These are phyloP conservation scores for Corella eumyota DNA, from an alignment of 23 tunicate species.

Conservation along the genomic window DNA sequence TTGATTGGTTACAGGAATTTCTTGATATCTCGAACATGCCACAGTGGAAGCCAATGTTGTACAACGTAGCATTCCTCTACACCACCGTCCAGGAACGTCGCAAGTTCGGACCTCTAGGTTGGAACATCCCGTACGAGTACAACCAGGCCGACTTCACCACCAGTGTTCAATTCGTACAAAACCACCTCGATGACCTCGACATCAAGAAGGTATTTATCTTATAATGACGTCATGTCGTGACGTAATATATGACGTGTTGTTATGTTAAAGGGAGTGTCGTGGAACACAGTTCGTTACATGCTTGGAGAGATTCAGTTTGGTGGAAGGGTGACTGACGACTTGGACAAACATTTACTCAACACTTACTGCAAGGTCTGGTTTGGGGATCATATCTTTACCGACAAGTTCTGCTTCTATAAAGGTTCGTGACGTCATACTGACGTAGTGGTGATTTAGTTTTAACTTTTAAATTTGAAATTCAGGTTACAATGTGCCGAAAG, in stretches of 20 bases:
- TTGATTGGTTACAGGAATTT: slow-evolving; percentile 70
- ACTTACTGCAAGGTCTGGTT: slow-evolving; percentile 71
- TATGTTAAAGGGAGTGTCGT: slow-evolving; percentile 62
- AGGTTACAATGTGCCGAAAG: slow-evolving; percentile 38
- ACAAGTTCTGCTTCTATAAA: slow-evolving; percentile 54
- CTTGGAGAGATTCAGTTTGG: slow-evolving; percentile 69
- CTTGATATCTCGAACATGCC: slow-evolving; percentile 57
- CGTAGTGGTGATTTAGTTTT: background rate
- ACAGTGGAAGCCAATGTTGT: slow-evolving; percentile 74
- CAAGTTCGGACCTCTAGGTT: slow-evolving; percentile 94
- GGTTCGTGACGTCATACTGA: background rate
- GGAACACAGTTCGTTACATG: slow-evolving; percentile 73
- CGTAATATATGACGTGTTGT: background rate
- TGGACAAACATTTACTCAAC: slow-evolving; percentile 51
- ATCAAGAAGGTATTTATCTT: slow-evolving; percentile 43
- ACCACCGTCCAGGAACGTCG: slow-evolving; percentile 62
- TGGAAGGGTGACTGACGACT: slow-evolving; percentile 70
- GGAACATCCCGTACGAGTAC: slow-evolving; percentile 84
- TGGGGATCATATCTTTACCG: slow-evolving; percentile 47
- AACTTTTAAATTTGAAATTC: background rate
- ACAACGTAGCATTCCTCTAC: slow-evolving; percentile 56
- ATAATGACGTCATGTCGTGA: background rate
- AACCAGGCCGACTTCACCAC: slow-evolving; percentile 75
- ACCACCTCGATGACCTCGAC: slow-evolving; percentile 62
- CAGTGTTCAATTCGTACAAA: slow-evolving; percentile 57